Evolutionary conservation across 2,113 vertebrate genomes (phyloP), one percentile per base, ranked within the genome.

Genomic region (Rousettus leschenaultii): DNA sequence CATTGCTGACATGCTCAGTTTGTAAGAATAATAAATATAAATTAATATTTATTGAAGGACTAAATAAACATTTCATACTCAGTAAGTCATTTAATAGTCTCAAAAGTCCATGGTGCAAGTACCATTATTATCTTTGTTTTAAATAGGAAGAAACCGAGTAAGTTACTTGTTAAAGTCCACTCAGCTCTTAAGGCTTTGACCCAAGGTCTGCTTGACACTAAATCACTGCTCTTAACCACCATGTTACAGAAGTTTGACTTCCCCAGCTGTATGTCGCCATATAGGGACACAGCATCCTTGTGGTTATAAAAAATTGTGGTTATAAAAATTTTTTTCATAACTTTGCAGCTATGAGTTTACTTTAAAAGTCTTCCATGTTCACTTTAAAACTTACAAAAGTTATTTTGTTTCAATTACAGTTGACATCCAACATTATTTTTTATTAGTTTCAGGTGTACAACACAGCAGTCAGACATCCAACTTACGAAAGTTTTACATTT

Each of bases 311-410:
- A 95, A 66, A 68, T 88, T 84, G 22, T 65, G n/a, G 63, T 80
- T 92, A 95, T 75, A 84, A 96, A 80, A 95, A 66, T 63, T 88
- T 84, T 35, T 86, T 95, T 90, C 79, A 74, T 88, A 95, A 87
- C 85, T 92, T 97, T 90, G 71, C 53, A 96, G 61, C 61, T 68
- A 66, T 61, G n/a, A 89, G 85, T 94, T 96, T 92, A 92, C 70
- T 78, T 92, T 92, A 96, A 48, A 86, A 84, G 59, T n/a, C 82
- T 59, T n/a, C 51, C 33, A 68, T n/a, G 35, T 97, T 95, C 95
- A 88, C 85, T 92, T 97, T 92, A 43, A 86, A 94, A 61, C n/a
- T 92, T 91, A 13, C 51, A 77, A 53, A 77, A 53, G 74, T 53
- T 63, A 28, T 61, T 63, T 63, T 30, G 28, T 63, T 63, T 63